phyloP scores from a whole-genome alignment of 2,888 invertebrate genomes.

The Clivina fossor region DNA sequence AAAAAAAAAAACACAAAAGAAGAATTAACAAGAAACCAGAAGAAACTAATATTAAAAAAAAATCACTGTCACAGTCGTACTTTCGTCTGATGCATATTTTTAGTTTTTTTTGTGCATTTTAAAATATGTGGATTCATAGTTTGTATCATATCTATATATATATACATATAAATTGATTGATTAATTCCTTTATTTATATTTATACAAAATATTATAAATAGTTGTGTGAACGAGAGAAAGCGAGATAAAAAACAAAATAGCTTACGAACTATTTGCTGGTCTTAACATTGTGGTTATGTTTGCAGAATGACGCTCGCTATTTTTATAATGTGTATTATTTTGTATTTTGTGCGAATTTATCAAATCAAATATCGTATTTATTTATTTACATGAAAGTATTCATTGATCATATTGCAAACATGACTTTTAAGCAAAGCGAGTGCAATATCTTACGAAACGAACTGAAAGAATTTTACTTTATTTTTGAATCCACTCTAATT shows the following conservation, averaged over 20 bases:
- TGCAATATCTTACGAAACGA: conserved; percentile 22
- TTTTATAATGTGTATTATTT: too few relatives aligned
- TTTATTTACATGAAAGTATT: conserved; percentile 1
- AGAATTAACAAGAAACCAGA: not conserved
- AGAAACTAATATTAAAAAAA: conserved; percentile 1
- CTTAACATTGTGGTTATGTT: too few relatives aligned
- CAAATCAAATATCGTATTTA: conserved; percentile 13
- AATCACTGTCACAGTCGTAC: conserved; percentile 17
- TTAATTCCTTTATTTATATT: too few relatives aligned
- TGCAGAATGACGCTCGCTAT: too few relatives aligned
- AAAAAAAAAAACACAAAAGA: not conserved
- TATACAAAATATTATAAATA: too few relatives aligned
- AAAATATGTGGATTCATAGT: conserved; percentile 27
- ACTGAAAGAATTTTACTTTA: not conserved
- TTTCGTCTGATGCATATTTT: conserved; percentile 23
- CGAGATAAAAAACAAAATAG: too few relatives aligned
- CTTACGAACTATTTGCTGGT: too few relatives aligned
- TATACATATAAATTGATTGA: too few relatives aligned
- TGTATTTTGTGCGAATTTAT: too few relatives aligned
- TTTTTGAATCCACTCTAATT: conserved; percentile 21
- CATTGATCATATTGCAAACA: conserved; percentile 12
- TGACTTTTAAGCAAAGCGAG: conserved; percentile 5
- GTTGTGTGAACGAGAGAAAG: too few relatives aligned
- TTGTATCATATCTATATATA: not conserved
- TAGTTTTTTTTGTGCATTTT: conserved; percentile 25